Evolutionary conservation across 2,113 vertebrate genomes (phyloP), one percentile per base, ranked within the genome.

Genomic region (Formicarius rufipectus): DNA sequence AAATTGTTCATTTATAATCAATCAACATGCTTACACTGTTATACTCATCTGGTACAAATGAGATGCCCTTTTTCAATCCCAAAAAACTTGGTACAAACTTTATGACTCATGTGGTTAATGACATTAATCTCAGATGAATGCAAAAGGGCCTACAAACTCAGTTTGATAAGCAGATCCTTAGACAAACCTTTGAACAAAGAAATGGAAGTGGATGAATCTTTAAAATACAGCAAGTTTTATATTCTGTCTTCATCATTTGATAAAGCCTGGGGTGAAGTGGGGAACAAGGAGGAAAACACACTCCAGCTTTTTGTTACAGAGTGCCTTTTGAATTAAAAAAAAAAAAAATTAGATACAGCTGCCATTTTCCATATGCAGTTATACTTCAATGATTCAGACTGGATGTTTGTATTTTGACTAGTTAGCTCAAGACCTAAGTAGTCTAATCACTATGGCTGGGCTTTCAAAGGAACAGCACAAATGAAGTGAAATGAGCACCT

Each of bases 341-440:
- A 23, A 16, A 10, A 2, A 37, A 56, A 62, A 74, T 69, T 31
- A 58, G 44, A 95, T 75, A 31, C 62, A 95, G 95, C n/a, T 89
- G 39, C 53, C 92, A 40, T 85, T 90, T 82, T 82, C 55, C 56
- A 82, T 64, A 92, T 25, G 52, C 59, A 80, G 40, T 52, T 62
- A 62, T 12, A 7, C 69, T 74, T 49, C 66, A 75, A 3, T 95
- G 93, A 95, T 63, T 95, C 95, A 95, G 58, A 56, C 20, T 78
- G 80, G 47, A 77, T 94, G 84, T 89, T 91, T 95, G n/a, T 79
- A 78, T 93, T 96, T 89, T 89, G 91, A 69, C 74, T 91, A 19
- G 28, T 60, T 45, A 86, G 56, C 47, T 84, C 31, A 89, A 73
- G 47, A 71, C 58, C 40, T 81, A 42, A 55, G 71, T 52, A 74